A percentile compares a stretch with the other conserved stretches of the same genome.
These are phyloP conservation scores for Zoanthus solanderi DNA, from an alignment of 92 coral and sea anemone species.

Conservation along the genomic window DNA sequence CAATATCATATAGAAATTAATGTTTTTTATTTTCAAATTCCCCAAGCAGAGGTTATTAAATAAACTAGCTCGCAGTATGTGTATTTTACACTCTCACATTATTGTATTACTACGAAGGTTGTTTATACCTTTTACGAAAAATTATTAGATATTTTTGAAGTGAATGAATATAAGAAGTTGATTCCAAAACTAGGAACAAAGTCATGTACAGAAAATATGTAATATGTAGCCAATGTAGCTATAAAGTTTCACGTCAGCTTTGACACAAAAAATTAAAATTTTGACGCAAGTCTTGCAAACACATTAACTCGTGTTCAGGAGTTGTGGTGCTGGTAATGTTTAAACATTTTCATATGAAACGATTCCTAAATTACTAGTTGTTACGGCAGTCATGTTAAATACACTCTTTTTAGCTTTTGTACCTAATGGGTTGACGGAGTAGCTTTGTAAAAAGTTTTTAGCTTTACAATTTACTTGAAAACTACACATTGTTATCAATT, in stretches of 20 bases:
- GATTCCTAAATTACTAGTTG: background rate
- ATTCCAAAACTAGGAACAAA: background rate
- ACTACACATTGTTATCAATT: too few relatives aligned
- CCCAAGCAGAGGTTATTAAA: background rate
- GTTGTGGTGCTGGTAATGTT: background rate
- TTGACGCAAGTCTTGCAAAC: background rate
- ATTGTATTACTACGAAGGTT: background rate
- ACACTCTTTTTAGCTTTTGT: background rate
- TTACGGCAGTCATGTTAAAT: too few relatives aligned
- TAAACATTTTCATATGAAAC: background rate
- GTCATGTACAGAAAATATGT: background rate
- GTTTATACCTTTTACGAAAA: background rate
- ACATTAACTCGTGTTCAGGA: background rate
- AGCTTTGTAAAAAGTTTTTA: too few relatives aligned
- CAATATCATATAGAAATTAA: background rate
- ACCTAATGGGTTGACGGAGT: background rate
- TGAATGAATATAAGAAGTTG: background rate
- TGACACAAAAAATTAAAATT: background rate
- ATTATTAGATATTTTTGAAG: slow-evolving; percentile 6
- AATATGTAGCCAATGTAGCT: background rate
- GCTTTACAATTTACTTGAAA: too few relatives aligned
- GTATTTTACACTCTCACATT: background rate
- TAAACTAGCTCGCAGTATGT: background rate
- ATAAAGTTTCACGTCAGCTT: background rate
- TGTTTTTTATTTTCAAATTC: background rate